Percentiles rank a stretch among this genome's conserved stretches.
These are phyloP conservation scores for Craniophora ligustri DNA, from an alignment of 2,888 invertebrate genomes.

Conservation along the genomic window DNA sequence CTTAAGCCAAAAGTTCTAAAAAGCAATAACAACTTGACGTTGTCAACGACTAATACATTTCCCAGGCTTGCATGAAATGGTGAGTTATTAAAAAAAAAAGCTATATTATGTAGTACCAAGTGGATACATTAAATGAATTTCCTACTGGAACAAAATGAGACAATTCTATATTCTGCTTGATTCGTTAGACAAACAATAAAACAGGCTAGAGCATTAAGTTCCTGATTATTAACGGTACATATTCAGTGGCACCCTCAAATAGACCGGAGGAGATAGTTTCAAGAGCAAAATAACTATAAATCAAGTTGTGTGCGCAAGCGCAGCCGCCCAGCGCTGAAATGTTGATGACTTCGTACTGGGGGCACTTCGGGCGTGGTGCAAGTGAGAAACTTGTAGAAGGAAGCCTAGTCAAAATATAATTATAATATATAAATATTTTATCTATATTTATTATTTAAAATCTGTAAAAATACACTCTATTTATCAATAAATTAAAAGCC, in stretches of 20 bases:
- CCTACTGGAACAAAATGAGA: neutral
- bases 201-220: constrained; percentile 9
- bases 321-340: constrained; percentile 80
- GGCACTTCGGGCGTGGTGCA: constrained; percentile 48
- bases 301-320: constrained; percentile 69
- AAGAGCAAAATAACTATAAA: constrained; percentile 82
- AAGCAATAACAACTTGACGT: too few species aligned
- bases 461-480: too few species aligned
- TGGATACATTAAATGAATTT: too few species aligned
- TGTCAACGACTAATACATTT: too few species aligned
- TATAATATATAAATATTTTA: too few species aligned
- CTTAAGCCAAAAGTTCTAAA: neutral
- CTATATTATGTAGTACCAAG: too few species aligned
- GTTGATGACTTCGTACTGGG: constrained; percentile 74
- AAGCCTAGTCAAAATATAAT: too few species aligned
- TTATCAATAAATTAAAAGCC: too few species aligned
- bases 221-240: constrained; percentile 42
- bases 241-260: constrained; percentile 50
- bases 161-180: neutral
- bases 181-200: constrained; percentile 19
- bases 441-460: too few species aligned
- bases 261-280: constrained; percentile 70
- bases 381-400: constrained; percentile 37
- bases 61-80: too few species aligned
- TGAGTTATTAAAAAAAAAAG: too few species aligned